Percentiles rank a stretch among this genome's conserved stretches.
These are phyloP conservation scores for Pristionchus arcanus DNA, from an alignment of 2,888 invertebrate genomes.

Conservation along the genomic window DNA sequence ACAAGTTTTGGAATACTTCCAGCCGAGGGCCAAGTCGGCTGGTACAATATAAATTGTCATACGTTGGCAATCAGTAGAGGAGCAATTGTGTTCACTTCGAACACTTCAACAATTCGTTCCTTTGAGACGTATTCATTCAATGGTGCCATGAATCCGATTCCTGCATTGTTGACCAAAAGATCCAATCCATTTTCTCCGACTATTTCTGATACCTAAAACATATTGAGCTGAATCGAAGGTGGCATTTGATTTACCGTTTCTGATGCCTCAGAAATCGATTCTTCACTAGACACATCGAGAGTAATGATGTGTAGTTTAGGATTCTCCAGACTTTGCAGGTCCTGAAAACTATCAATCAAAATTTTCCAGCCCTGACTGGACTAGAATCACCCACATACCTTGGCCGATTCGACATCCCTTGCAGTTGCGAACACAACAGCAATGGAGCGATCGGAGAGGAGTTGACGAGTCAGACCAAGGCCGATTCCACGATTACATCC, in stretches of 20 bases:
- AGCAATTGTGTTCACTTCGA: constrained; percentile 32
- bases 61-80: neutral
- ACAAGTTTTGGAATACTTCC: no score
- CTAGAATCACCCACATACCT: neutral
- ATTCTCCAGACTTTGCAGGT: neutral
- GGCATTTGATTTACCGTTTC: neutral
- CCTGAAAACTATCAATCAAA: neutral
- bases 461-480: neutral
- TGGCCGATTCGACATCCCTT: neutral
- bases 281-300: neutral
- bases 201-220: neutral
- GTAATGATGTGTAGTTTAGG: constrained; percentile 17
- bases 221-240: neutral
- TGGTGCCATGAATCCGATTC: neutral
- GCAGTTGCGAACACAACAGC: neutral
- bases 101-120: neutral
- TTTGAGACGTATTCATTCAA: neutral
- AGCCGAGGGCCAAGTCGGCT: no score
- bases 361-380: neutral
- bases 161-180: constrained; percentile 20
- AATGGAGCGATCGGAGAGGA: neutral
- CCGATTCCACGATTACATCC: constrained; percentile 39
- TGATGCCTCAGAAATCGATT: neutral
- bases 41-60: neutral
- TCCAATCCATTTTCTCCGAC: constrained; percentile 11